These are phyloP conservation scores for Emmelina monodactyla DNA, from an alignment of 2,888 invertebrate genomes.

Conservation along the genomic window DNA sequence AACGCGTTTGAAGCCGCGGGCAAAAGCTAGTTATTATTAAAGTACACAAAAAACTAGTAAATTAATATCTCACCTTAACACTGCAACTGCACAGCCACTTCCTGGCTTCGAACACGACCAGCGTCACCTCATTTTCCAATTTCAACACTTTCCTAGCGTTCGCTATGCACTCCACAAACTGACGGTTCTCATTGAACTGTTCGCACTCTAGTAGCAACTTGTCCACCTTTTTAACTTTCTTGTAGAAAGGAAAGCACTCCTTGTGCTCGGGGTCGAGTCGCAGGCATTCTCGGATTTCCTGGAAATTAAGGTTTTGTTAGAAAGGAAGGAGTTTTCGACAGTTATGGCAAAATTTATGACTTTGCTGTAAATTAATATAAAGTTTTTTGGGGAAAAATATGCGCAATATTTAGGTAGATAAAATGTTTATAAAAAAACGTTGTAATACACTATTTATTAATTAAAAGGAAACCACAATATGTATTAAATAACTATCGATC, in stretches of 20 bases:
- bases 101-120: conserved; percentile 78
- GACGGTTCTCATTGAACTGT: conserved; percentile 63
- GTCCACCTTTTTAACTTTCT: conserved; percentile 92
- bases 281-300: conserved; percentile 94
- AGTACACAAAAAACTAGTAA: background rate
- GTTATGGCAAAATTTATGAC: too few relatives aligned
- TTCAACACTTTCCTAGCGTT: conserved; percentile 73
- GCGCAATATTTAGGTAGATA: too few relatives aligned
- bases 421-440: too few relatives aligned
- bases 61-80: conserved; percentile 31
- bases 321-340: too few relatives aligned
- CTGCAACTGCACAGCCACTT: conserved; percentile 84
- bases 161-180: conserved; percentile 73
- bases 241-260: conserved; percentile 94
- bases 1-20: too few relatives aligned
- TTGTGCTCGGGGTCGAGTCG: conserved; percentile 98
- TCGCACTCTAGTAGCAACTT: conserved; percentile 77
- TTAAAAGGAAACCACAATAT: too few relatives aligned
- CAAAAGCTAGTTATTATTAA: too few relatives aligned
- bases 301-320: conserved; percentile 7
- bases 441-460: too few relatives aligned
- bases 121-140: conserved; percentile 72
- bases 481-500: too few relatives aligned
- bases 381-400: too few relatives aligned
- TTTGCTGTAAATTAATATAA: too few relatives aligned